phyloP scores from a whole-genome alignment of 2,113 vertebrate genomes.

The Larimichthys polyactis region DNA sequence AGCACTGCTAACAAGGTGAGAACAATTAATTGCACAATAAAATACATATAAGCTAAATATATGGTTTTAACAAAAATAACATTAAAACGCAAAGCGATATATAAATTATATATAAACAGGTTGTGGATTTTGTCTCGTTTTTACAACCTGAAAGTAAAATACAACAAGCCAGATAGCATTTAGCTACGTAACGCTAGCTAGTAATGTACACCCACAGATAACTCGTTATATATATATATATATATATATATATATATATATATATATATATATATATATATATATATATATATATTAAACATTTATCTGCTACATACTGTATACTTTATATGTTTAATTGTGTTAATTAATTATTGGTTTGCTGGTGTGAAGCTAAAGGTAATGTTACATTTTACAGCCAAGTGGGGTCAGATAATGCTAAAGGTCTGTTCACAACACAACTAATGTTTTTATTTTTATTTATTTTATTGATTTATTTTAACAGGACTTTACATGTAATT shows the following conservation, averaged over 20 bases:
- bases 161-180: not conserved
- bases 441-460: too few relatives aligned
- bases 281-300: not conserved
- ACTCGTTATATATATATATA: not conserved
- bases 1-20: not conserved
- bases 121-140: not conserved
- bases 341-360: not conserved
- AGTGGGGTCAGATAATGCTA: not conserved
- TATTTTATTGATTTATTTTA: too few relatives aligned
- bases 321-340: not conserved
- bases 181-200: not conserved
- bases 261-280: not conserved
- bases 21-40: not conserved
- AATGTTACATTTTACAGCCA: not conserved
- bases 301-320: not conserved
- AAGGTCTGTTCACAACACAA: too few relatives aligned
- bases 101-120: too few relatives aligned
- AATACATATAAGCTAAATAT: not conserved
- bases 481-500: too few relatives aligned
- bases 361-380: not conserved
- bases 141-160: not conserved
- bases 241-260: not conserved
- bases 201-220: not conserved
- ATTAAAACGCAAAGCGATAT: not conserved
- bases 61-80: not conserved